Conservation (phyloP, 2,888 invertebrate genomes). For the Cantharis nigra region DNA sequence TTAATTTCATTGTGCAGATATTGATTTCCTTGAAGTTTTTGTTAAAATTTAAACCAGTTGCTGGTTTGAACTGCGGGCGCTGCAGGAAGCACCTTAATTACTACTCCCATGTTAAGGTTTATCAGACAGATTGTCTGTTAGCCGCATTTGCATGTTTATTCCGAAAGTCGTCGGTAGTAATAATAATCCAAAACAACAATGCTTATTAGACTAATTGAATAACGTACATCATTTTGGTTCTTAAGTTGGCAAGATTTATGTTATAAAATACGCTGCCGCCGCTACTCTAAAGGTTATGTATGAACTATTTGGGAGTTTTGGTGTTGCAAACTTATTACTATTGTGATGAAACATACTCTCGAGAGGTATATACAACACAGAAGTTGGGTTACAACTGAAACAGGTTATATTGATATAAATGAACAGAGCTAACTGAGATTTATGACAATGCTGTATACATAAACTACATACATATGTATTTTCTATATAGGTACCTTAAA, state of each 20-base stretch:
- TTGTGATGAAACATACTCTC: slow-evolving; percentile 27
- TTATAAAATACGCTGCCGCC: background rate
- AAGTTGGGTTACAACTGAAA: slow-evolving; percentile 24
- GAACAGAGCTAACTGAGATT: slow-evolving; percentile 35
- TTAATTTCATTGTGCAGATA: background rate
- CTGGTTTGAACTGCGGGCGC: background rate
- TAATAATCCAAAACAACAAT: slow-evolving; percentile 5
- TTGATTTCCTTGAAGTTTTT: background rate
- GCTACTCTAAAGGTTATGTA: background rate
- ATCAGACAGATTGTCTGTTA: slow-evolving; percentile 18
- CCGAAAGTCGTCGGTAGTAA: slow-evolving; percentile 7
- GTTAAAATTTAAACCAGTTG: background rate
- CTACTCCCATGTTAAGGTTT: slow-evolving; percentile 12
- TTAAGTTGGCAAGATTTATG: background rate
- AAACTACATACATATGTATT: slow-evolving; percentile 24
- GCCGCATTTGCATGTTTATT: slow-evolving; percentile 20
- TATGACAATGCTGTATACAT: slow-evolving; percentile 27
- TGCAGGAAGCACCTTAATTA: slow-evolving; percentile 23
- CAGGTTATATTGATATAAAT: slow-evolving; percentile 36
- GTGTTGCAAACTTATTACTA: slow-evolving; percentile 10
- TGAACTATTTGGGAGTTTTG: slow-evolving; percentile 4
- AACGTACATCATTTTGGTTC: background rate
- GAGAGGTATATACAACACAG: slow-evolving; percentile 24
- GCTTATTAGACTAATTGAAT: background rate
- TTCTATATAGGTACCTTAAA: background rate